Conservation (phyloP, 35 echinoderm and acorn worm genomes). For the Heliocidaris erythrogramma region DNA sequence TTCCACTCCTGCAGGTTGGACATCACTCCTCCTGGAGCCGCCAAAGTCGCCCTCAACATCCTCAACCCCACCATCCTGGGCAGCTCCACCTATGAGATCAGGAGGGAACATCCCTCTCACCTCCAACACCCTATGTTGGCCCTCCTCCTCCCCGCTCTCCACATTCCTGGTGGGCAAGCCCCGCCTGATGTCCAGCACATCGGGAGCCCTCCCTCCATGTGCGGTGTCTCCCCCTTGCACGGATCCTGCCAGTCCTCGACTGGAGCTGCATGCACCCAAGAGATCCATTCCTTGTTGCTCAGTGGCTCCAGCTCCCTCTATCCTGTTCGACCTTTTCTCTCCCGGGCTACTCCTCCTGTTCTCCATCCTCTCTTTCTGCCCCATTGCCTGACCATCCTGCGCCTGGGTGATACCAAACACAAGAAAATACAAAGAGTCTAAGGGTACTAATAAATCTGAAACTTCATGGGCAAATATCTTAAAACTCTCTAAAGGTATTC, state of each 20-base stretch:
- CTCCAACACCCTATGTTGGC: constrained; percentile 26
- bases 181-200: constrained; percentile 36
- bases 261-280: constrained; percentile 20
- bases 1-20: not conserved
- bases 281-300: constrained; percentile 20
- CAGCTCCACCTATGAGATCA: constrained; percentile 34
- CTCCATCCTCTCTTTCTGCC: not conserved
- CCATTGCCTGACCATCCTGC: not conserved
- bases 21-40: not conserved
- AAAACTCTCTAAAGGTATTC: not conserved
- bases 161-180: not conserved
- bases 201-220: constrained; percentile 15
- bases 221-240: not conserved
- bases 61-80: not conserved
- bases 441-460: not conserved
- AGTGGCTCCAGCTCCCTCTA: not conserved
- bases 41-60: not conserved
- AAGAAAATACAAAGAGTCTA: not conserved
- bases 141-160: constrained; percentile 24
- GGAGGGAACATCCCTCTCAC: constrained; percentile 41
- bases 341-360: not conserved
- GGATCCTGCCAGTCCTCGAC: not conserved
- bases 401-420: not conserved
- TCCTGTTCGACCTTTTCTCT: not conserved
- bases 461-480: not conserved